These are phyloP conservation scores for Stomatorhinus ivindoensis DNA, from an alignment of 2,113 vertebrate species.

Conservation along the genomic window DNA sequence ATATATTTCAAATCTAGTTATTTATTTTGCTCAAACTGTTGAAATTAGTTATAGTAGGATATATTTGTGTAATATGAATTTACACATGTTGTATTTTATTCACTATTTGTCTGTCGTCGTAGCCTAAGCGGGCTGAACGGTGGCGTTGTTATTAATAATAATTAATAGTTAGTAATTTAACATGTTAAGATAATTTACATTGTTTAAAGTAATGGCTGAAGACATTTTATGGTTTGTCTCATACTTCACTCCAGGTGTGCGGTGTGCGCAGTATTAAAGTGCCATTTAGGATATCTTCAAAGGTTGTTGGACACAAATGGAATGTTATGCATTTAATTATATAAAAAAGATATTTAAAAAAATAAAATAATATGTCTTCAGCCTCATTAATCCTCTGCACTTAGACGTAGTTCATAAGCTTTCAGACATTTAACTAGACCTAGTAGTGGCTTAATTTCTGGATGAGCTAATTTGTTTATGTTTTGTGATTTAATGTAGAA, in stretches of 20 bases:
- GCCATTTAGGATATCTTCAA: neutral
- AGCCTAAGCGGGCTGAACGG: neutral
- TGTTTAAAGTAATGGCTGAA: neutral
- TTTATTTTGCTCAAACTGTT: neutral
- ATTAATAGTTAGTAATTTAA: neutral
- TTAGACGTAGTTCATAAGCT: neutral
- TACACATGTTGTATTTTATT: neutral
- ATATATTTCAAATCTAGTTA: neutral
- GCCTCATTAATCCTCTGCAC: neutral
- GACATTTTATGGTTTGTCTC: neutral
- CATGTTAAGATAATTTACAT: neutral
- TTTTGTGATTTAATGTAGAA: constrained; percentile 2
- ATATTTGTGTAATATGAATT: neutral
- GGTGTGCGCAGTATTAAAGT: neutral
- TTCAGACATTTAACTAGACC: neutral
- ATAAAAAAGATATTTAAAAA: neutral
- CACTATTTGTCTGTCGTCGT: neutral
- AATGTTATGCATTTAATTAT: neutral
- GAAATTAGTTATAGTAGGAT: neutral
- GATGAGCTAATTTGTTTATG: neutral
- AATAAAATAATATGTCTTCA: neutral
- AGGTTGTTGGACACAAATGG: neutral
- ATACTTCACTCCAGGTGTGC: neutral
- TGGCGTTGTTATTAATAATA: neutral
- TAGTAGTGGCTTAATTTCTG: neutral